Percentiles rank a stretch among this genome's conserved stretches.
These are phyloP conservation scores for Cetonia aurata DNA, from an alignment of 2,888 invertebrate species.

Conservation along the genomic window DNA sequence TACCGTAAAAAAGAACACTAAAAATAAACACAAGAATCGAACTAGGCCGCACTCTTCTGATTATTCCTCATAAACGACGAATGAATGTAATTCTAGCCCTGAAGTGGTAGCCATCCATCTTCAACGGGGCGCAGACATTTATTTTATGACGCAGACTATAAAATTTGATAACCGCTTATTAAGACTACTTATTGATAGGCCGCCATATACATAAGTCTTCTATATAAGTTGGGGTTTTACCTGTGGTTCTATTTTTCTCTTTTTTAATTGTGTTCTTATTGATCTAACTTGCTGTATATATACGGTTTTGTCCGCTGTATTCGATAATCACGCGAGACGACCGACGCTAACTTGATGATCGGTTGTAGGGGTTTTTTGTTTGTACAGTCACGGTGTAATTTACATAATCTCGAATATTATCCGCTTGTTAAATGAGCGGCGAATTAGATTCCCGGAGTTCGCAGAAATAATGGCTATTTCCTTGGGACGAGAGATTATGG, in stretches of 20 bases:
- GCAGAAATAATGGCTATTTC: too few species aligned
- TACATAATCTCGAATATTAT: slow-evolving; percentile 1
- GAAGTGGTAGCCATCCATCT: slow-evolving; percentile 40
- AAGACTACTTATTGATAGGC: slow-evolving; percentile 49
- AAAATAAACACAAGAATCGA: too few species aligned
- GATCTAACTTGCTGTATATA: slow-evolving; percentile 1
- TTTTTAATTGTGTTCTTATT: slow-evolving; percentile 26
- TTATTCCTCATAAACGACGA: slow-evolving; percentile 9
- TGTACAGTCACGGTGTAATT: slow-evolving; percentile 11
- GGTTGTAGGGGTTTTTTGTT: background rate
- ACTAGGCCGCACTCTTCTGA: too few species aligned
- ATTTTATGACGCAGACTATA: slow-evolving; percentile 49
- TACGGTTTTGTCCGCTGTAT: too few species aligned
- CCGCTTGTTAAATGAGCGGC: too few species aligned
- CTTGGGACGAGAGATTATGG: too few species aligned
- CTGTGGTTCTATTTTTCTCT: too few species aligned
- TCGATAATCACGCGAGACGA: background rate
- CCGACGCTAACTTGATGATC: background rate
- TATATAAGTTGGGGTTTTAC: slow-evolving; percentile 19
- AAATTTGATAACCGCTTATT: slow-evolving; percentile 51
- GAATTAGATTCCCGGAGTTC: too few species aligned
- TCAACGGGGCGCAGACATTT: slow-evolving; percentile 41
- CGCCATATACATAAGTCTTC: background rate
- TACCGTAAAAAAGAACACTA: too few species aligned
- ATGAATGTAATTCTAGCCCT: slow-evolving; percentile 12